phyloP scores from a whole-genome alignment of 2,113 vertebrate species.

The Gymnobelideus leadbeateri region DNA sequence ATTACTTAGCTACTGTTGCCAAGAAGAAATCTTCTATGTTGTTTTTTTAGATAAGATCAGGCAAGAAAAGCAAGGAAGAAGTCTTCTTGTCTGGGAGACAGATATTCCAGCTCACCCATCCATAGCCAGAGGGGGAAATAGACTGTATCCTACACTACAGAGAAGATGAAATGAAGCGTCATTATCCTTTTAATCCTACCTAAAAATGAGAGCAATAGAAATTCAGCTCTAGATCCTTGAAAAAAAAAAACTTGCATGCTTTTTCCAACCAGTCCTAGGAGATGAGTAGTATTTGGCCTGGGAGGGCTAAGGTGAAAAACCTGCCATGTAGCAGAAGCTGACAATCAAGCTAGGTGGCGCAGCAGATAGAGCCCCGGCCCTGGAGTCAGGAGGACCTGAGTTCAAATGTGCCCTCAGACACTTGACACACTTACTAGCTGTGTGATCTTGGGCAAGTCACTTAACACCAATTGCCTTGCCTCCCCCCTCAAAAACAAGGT shows the following conservation, averaged over 20 bases:
- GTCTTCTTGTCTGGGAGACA: background rate
- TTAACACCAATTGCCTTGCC: too few relatives aligned
- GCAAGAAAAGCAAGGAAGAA: background rate
- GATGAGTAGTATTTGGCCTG: background rate
- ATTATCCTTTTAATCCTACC: background rate
- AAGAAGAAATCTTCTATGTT: constrained; percentile 9
- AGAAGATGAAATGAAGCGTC: background rate
- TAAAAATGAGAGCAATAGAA: background rate
- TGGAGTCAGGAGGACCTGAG: too few relatives aligned
- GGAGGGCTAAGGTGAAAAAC: background rate
- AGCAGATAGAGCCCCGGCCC: too few relatives aligned
- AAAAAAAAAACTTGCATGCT: background rate
- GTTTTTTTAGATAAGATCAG: constrained; percentile 6
- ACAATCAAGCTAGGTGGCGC: background rate
- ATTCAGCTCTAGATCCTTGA: background rate
- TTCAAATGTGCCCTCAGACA: too few relatives aligned
- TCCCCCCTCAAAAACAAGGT: background rate
- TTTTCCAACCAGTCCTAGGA: background rate
- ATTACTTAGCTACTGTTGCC: background rate
- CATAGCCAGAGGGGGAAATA: background rate
- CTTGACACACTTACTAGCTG: too few relatives aligned
- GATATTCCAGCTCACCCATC: background rate
- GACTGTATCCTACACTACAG: background rate
- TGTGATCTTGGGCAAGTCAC: too few relatives aligned
- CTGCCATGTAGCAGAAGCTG: background rate